A percentile compares a stretch with the other conserved stretches of the same genome.
These are phyloP conservation scores for Zaprionus inermis DNA, from an alignment of 1,140 invertebrate species.

Conservation along the genomic window DNA sequence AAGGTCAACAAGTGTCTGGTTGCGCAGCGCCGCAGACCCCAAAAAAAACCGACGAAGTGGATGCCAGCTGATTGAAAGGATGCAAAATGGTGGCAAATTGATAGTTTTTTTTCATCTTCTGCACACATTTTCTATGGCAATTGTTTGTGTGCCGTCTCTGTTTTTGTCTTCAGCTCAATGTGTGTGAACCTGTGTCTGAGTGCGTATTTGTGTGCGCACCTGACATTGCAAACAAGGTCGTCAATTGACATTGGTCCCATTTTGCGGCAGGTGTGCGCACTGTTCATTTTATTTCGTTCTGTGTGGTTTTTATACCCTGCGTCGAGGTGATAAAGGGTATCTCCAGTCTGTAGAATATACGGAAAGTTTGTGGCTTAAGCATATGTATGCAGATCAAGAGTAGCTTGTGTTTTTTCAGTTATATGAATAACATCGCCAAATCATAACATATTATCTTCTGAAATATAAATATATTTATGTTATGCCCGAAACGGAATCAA, in stretches of 20 bases:
- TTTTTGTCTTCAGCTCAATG: slow-evolving; percentile 25
- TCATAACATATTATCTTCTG: no score
- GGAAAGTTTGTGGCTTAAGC: no score
- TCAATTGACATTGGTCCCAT: slow-evolving; percentile 63
- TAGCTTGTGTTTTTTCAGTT: no score
- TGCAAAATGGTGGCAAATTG: slow-evolving; percentile 38
- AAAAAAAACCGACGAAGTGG: not conserved
- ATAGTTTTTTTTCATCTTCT: slow-evolving; percentile 17
- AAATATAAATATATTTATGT: no score
- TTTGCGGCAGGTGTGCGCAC: slow-evolving; percentile 35
- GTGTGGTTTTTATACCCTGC: not conserved
- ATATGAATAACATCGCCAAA: no score
- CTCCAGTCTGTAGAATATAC: not conserved
- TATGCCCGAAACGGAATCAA: no score
- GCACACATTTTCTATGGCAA: not conserved
- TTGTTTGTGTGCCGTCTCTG: slow-evolving; percentile 15
- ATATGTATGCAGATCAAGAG: no score
- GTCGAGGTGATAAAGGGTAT: not conserved
- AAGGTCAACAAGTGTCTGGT: slow-evolving; percentile 72
- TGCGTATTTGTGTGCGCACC: slow-evolving; percentile 10
- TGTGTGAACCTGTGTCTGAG: not conserved
- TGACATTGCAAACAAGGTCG: slow-evolving; percentile 66
- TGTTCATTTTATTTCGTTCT: slow-evolving; percentile 42
- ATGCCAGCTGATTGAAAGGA: slow-evolving; percentile 35
- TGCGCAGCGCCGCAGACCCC: not conserved